Evolutionary conservation across 2,888 invertebrate genomes (phyloP).

Genomic region (Synergus gifuensis): DNA sequence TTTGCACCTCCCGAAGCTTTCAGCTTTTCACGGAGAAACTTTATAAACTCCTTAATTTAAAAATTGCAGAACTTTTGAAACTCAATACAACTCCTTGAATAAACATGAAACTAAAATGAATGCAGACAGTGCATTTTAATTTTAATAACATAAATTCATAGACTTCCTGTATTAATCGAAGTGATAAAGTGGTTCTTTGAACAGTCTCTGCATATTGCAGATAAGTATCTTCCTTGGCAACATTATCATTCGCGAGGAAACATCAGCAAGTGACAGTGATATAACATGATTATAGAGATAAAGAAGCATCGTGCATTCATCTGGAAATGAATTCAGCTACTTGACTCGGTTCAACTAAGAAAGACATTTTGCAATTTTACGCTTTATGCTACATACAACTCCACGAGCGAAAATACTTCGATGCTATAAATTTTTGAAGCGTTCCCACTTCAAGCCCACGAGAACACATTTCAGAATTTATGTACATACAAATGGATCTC

Average conservation of each 20-base stretch:
- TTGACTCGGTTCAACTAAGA: not conserved
- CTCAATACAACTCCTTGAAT: not conserved
- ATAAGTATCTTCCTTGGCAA: not conserved
- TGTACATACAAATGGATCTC: not conserved
- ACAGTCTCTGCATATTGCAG: not conserved
- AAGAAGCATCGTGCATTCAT: conserved; percentile 12
- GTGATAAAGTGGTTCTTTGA: too few species aligned
- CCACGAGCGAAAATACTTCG: conserved; percentile 39
- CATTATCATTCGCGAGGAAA: not conserved
- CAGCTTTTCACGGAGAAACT: not conserved
- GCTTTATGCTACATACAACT: conserved; percentile 32
- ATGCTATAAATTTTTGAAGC: conserved; percentile 50
- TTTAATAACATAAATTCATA: not conserved
- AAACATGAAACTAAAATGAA: too few species aligned
- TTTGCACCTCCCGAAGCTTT: not conserved
- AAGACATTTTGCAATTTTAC: conserved; percentile 44
- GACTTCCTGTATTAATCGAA: not conserved
- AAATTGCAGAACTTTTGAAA: not conserved
- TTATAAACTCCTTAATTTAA: not conserved
- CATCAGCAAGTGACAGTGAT: not conserved
- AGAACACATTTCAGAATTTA: conserved; percentile 24
- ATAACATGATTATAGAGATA: not conserved
- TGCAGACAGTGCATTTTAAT: not conserved
- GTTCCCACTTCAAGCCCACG: conserved; percentile 1
- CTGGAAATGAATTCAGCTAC: conserved; percentile 9